These are phyloP conservation scores for Porites australiensis DNA, from an alignment of 64 coral and sea anemone genomes.

Conservation along the genomic window DNA sequence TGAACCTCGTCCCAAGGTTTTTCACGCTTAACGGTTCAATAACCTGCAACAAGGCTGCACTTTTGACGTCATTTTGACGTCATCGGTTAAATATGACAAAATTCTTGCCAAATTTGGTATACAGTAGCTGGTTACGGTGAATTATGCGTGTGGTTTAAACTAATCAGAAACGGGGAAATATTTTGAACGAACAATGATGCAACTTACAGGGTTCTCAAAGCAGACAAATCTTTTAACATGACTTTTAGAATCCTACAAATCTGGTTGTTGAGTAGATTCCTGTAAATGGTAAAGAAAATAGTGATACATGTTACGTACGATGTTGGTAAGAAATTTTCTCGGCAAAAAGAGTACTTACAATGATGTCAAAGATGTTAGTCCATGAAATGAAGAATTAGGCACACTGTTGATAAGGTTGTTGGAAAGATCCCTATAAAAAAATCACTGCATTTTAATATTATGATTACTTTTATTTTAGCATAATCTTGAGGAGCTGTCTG, in stretches of 20 bases:
- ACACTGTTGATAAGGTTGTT: conserved; percentile 70
- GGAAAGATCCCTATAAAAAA: conserved; percentile 44
- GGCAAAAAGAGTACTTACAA: conserved; percentile 63
- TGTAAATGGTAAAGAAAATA: not conserved
- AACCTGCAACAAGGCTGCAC: too few species aligned
- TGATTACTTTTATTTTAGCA: not conserved
- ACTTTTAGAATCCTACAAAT: conserved; percentile 86
- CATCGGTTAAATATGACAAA: too few species aligned
- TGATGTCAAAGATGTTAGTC: conserved; percentile 29
- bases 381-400: conserved; percentile 87
- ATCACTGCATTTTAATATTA: not conserved
- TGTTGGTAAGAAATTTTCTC: too few species aligned
- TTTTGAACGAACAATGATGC: too few species aligned
- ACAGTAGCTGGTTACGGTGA: too few species aligned
- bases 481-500: too few species aligned
- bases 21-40: too few species aligned
- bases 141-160: too few species aligned
- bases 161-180: too few species aligned
- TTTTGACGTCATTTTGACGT: too few species aligned
- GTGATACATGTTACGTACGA: not conserved
- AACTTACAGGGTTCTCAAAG: conserved; percentile 70
- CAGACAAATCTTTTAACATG: conserved; percentile 77
- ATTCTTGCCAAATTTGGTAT: too few species aligned
- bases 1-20: too few species aligned
- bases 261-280: conserved; percentile 65